Conservation (phyloP, 2,113 vertebrate species). For the Antigone vipio region DNA sequence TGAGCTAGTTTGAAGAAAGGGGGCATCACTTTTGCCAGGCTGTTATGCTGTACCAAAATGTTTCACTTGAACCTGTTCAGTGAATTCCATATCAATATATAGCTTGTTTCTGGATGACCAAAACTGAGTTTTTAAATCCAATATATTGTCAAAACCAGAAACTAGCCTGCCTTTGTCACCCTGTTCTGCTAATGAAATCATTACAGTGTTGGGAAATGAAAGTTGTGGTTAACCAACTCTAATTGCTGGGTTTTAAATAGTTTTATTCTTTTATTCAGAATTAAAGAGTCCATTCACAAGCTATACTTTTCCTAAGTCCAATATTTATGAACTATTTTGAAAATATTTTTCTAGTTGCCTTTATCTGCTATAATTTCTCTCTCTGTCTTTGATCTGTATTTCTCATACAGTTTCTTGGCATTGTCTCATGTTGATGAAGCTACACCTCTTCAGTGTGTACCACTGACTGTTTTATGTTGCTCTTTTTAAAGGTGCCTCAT, state of each 20-base stretch:
- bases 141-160: background rate
- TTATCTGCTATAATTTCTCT: background rate
- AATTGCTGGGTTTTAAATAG: background rate
- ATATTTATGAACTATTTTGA: background rate
- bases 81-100: background rate
- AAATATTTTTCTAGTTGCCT: background rate
- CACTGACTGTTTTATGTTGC: background rate
- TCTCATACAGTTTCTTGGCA: background rate
- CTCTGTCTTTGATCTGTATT: background rate
- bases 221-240: background rate
- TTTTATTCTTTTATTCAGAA: background rate
- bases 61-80: background rate
- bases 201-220: background rate
- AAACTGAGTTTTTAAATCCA: background rate
- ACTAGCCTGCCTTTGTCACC: background rate
- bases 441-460: background rate
- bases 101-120: background rate
- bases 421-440: background rate
- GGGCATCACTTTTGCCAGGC: background rate
- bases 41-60: background rate
- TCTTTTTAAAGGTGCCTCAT: background rate
- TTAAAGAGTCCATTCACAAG: background rate
- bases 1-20: background rate
- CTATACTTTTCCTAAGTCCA: background rate
- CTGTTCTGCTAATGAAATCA: background rate